Base-by-base conservation (phyloP, 2,797 vertebrate genomes). In the Ctenochaetus hawaiiensis region DNA sequence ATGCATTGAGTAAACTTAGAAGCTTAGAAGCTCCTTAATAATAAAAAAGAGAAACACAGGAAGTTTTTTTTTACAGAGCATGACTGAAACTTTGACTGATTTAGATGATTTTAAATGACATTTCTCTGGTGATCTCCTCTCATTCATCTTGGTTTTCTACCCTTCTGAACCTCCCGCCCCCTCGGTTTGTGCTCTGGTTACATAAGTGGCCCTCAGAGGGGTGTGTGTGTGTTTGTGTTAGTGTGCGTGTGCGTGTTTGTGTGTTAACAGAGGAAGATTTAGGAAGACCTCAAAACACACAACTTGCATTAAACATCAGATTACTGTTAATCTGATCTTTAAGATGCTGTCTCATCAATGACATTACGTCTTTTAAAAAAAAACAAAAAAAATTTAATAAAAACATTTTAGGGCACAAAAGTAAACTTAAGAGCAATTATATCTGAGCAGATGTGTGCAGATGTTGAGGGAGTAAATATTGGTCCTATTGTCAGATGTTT, bases 151-250 rank as follows among this genome's bases (percentile, higher is more conserved):
- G n/a, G 44, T 49, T 64, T 66, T 67, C 60, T 49, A 39, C 69
- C 54, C 14, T 75, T 44, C 61, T 30, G 43, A 54, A 58, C 30
- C 52, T 53, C 39, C 62, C 48, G 26, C 26, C 82, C 30, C 26
- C 67, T 48, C 39, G n/a, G 65, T 70, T 52, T 52, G 61, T 69
- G 49, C n/a, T 16, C 75, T 68, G 41, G 72, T 90, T 88, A 91
- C 78, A 76, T 87, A 91, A 91, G 73, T 57, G 45, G 43, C 72
- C 83, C 85, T 72, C 64, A 60, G 77, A 76, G 86, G 59, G 74
- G 61, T 57, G 64, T 77, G 57, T 76, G 47, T 51, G 57, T 47
- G 60, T 72, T 34, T 71, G 54, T 65, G 72, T 66, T 53, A 49
- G 45, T 47, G 65, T 51, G 61, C 49, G 52, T 69, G 47, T 48